Percentiles rank a stretch among this genome's conserved stretches.
These are phyloP conservation scores for Oligia strigilis DNA, from an alignment of 2,888 invertebrate genomes.

Conservation along the genomic window DNA sequence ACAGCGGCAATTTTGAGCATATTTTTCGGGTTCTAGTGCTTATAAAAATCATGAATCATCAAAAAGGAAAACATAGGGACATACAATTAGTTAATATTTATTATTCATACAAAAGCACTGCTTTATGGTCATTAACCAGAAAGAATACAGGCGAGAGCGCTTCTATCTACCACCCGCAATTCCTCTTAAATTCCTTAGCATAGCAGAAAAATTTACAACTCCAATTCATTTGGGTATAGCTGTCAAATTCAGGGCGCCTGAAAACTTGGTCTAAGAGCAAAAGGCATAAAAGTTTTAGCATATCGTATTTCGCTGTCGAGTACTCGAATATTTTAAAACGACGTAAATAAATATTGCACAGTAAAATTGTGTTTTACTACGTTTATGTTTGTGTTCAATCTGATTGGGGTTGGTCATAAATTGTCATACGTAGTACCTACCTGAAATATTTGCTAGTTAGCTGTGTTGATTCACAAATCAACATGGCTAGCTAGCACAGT, in stretches of 20 bases:
- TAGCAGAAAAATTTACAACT: conserved; percentile 12
- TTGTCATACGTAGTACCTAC: not conserved
- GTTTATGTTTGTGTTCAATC: not conserved
- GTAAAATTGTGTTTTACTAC: not conserved
- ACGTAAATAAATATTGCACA: conserved; percentile 11
- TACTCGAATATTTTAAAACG: conserved; percentile 6
- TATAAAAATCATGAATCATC: too few relatives aligned
- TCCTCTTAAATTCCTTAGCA: not conserved
- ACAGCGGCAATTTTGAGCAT: too few relatives aligned
- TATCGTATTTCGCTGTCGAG: not conserved
- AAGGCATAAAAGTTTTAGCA: not conserved
- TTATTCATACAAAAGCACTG: too few relatives aligned
- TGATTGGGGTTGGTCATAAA: not conserved
- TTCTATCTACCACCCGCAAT: too few relatives aligned
- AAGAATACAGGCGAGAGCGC: too few relatives aligned
- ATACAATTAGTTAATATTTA: too few relatives aligned
- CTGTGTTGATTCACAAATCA: too few relatives aligned
- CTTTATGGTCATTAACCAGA: too few relatives aligned
- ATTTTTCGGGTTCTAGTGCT: too few relatives aligned
- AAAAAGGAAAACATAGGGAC: too few relatives aligned
- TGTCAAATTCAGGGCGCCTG: conserved; percentile 15
- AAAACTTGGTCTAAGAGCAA: not conserved
- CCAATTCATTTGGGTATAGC: not conserved
- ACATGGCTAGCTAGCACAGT: too few relatives aligned
- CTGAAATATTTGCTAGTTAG: not conserved